A percentile compares a stretch with the other conserved stretches of the same genome.
These are phyloP conservation scores for Cantharis lateralis DNA, from an alignment of 2,888 invertebrate genomes.

Conservation along the genomic window DNA sequence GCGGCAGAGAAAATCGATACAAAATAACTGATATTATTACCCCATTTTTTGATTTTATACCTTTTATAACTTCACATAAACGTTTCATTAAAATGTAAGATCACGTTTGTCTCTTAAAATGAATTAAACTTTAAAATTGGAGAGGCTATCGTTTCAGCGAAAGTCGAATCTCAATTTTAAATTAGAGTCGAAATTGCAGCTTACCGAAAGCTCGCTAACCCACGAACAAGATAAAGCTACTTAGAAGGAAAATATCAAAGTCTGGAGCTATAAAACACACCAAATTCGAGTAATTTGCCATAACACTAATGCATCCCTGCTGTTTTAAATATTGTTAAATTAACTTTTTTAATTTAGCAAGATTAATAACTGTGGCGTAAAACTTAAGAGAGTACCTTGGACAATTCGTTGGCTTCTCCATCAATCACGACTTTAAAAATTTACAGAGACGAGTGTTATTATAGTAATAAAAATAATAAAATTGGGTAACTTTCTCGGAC, in stretches of 20 bases:
- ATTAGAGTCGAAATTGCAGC: neutral
- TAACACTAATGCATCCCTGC: neutral
- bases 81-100: neutral
- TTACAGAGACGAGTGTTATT: too few species aligned
- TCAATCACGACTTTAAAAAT: neutral
- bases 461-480: too few species aligned
- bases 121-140: neutral
- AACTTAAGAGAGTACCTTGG: neutral
- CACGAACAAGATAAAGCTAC: neutral
- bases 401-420: neutral
- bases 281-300: neutral
- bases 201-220: neutral
- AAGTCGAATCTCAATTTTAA: neutral
- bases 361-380: neutral
- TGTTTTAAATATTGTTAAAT: neutral
- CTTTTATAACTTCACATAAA: neutral
- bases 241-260: neutral
- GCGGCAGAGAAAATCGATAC: too few species aligned
- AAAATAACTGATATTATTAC: too few species aligned
- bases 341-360: neutral
- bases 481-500: too few species aligned
- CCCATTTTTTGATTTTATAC: neutral
- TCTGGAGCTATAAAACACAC: neutral
- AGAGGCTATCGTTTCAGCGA: neutral
- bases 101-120: neutral